These are phyloP conservation scores for Empidonax alnorum DNA, from an alignment of 2,113 vertebrate species.

Conservation along the genomic window DNA sequence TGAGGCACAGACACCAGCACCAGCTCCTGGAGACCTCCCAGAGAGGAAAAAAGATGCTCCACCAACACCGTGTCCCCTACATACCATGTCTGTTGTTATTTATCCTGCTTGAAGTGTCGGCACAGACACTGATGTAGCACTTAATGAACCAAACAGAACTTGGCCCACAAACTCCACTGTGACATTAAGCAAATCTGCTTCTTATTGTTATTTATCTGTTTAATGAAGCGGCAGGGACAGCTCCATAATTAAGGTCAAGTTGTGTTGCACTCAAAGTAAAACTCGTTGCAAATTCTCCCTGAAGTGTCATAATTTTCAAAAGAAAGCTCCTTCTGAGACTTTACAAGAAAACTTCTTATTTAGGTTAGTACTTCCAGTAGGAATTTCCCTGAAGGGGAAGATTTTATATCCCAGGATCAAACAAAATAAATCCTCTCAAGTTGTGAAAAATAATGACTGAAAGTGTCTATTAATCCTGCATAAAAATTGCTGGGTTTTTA, in stretches of 20 bases:
- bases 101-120: neutral
- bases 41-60: neutral
- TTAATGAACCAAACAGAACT: neutral
- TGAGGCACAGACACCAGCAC: neutral
- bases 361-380: conserved; percentile 14
- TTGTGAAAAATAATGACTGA: conserved; percentile 31
- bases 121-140: neutral
- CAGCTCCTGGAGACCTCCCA: neutral
- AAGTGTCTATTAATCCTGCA: conserved; percentile 1
- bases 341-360: conserved; percentile 26
- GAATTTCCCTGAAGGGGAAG: conserved; percentile 28
- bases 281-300: neutral
- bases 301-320: conserved; percentile 7
- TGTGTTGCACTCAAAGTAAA: neutral
- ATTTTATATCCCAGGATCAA: conserved; percentile 31
- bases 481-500: neutral
- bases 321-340: conserved; percentile 37
- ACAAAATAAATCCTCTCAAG: neutral
- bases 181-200: conserved; percentile 39
- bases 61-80: fast-evolving
- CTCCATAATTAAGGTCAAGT: conserved; percentile 28
- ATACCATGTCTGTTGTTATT: fast-evolving
- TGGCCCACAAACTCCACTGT: neutral
- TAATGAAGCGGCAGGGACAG: conserved; percentile 15
- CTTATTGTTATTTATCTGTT: conserved; percentile 18